phyloP scores from a whole-genome alignment of 2,888 invertebrate species.

The Alloplasta piceator region DNA sequence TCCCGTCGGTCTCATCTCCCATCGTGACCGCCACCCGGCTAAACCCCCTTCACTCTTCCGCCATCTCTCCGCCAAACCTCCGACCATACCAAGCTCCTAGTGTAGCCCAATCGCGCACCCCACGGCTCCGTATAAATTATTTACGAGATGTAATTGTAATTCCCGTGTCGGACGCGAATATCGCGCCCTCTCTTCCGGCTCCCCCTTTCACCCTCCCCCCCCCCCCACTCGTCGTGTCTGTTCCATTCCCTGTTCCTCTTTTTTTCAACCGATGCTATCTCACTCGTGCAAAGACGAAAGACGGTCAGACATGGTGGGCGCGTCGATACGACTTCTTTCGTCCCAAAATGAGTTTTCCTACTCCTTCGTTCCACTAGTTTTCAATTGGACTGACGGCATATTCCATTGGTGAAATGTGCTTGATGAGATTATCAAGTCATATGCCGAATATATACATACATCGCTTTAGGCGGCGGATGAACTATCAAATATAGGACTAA shows the following conservation, averaged over 20 bases:
- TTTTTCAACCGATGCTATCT: constrained; percentile 38
- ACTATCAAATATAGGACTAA: constrained; percentile 16
- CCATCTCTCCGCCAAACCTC: constrained; percentile 26
- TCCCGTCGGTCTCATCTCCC: constrained; percentile 53
- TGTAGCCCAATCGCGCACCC: constrained; percentile 37
- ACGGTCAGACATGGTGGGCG: constrained; percentile 42
- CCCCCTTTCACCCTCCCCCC: neutral
- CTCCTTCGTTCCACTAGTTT: neutral
- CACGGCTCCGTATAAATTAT: constrained; percentile 77
- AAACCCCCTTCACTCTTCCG: constrained; percentile 23
- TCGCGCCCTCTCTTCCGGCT: constrained; percentile 46
- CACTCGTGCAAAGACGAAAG: constrained; percentile 57
- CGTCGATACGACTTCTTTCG: constrained; percentile 62
- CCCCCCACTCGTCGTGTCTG: neutral
- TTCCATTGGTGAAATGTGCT: constrained; percentile 28
- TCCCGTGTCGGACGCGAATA: constrained; percentile 68
- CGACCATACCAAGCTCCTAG: constrained; percentile 37
- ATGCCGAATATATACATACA: constrained; percentile 12
- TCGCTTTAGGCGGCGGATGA: constrained; percentile 4
- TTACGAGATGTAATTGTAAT: constrained; percentile 78
- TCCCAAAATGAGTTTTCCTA: constrained; percentile 13
- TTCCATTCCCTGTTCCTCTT: constrained; percentile 24
- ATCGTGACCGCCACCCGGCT: constrained; percentile 51
- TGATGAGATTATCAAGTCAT: constrained; percentile 46
- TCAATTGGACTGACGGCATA: constrained; percentile 12